Base-by-base conservation (phyloP, 2,113 vertebrate genomes). In the Rhipidura dahli region DNA sequence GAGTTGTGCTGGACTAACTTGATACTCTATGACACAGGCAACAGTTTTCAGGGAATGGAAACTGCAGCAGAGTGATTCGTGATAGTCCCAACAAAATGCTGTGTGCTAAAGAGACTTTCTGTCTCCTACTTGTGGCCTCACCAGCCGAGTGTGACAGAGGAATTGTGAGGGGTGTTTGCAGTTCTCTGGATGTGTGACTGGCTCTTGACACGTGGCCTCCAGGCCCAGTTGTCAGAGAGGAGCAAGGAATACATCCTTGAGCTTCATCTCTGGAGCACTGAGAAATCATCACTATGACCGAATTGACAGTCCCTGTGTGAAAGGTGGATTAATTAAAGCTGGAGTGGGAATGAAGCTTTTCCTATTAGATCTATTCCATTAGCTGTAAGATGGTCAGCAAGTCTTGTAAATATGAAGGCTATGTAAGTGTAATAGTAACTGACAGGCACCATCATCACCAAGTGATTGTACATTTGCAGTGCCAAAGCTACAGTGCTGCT, bases 1-100 rank as follows among this genome's bases (percentile, higher is more conserved):
- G 27, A 50, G 23, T 42, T 47, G 15, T 82, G 50, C 51, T 65
- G 20, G 24, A 5, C 30, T 44, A 24, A 26, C 6, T 9, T 23
- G 14, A 7, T 64, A 15, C 68, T 40, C 40, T 6, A 0, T 50
- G 60, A 70, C 68, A n/a, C 0, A 1, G 20, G 30, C 37, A 60
- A 5, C 16, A 61, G 47, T 70, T 78, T 50, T 31, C 40, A 87
- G 60, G 50, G 9, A 47, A 16, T 21, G n/a, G 54, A 50, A 70
- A 21, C 17, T 54, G 39, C 47, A 87, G 73, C 75, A 64, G 51
- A 39, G 28, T 71, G 51, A 23, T 42, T 30, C 83, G 20, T 60
- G 31, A 4, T 11, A 39, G 27, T 60, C 35, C 31, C 63, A 76
- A 7, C 14, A 60, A 82, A 49, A 56, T 57, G 44, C 14, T 66